phyloP scores from a whole-genome alignment of 2,113 vertebrate species.

The Chaetodon auriga region DNA sequence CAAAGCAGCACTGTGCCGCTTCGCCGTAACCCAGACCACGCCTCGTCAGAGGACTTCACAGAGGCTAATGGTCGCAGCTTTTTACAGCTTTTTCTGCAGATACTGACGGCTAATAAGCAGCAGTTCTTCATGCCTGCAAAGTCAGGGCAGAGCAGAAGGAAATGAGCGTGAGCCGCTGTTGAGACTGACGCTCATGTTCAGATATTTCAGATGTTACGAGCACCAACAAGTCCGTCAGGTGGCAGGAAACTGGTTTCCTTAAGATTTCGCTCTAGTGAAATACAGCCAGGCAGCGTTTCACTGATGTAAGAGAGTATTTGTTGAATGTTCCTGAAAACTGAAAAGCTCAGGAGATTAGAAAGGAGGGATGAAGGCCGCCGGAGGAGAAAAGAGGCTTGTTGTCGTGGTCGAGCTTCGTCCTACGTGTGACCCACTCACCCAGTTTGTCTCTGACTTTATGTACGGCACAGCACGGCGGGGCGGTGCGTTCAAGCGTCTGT shows the following conservation, averaged over 20 bases:
- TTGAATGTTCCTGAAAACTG: slow-evolving; percentile 1
- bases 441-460: background rate
- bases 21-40: no score
- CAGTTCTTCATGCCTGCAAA: background rate
- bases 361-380: background rate
- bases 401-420: slow-evolving; percentile 24
- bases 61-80: no score
- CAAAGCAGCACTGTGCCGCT: no score
- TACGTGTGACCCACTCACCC: slow-evolving; percentile 24
- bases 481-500: slow-evolving; percentile 6
- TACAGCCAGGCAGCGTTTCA: background rate
- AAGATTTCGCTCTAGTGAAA: background rate
- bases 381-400: slow-evolving; percentile 14
- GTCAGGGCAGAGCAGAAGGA: background rate
- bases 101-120: background rate
- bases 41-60: no score
- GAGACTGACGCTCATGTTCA: background rate
- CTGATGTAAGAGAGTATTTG: slow-evolving; percentile 2
- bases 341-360: background rate
- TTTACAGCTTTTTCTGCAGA: background rate
- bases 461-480: background rate
- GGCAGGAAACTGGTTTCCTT: background rate
- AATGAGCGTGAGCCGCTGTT: background rate
- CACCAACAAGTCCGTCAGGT: background rate
- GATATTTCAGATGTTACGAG: background rate